These are phyloP conservation scores for Tetraneura akinire DNA, from an alignment of 1,140 invertebrate genomes.

Conservation along the genomic window DNA sequence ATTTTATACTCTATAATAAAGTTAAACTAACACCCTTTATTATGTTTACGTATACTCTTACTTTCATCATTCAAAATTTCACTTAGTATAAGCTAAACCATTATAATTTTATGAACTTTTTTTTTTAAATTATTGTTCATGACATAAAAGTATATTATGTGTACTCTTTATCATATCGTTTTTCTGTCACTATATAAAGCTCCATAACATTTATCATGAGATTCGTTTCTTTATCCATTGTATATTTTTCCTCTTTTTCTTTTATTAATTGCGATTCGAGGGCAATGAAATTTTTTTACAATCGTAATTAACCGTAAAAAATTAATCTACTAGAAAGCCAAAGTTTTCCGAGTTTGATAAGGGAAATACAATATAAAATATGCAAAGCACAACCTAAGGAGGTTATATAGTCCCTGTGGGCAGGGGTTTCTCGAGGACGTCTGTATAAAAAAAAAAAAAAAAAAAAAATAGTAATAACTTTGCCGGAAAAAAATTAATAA, in stretches of 20 bases:
- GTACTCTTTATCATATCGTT: slow-evolving; percentile 23
- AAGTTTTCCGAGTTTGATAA: slow-evolving; percentile 37
- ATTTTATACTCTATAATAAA: too few relatives aligned
- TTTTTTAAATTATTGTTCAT: neutral
- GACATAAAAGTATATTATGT: neutral
- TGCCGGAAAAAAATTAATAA: slow-evolving; percentile 12
- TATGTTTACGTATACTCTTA: too few relatives aligned
- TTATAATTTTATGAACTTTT: slow-evolving; percentile 19
- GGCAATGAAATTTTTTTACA: slow-evolving; percentile 39
- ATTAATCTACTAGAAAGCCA: slow-evolving; percentile 48
- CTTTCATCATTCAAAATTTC: too few relatives aligned
- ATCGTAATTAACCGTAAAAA: slow-evolving; percentile 46
- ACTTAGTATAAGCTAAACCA: neutral
- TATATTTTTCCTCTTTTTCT: neutral
- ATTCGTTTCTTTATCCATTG: neutral
- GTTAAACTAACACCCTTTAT: too few relatives aligned
- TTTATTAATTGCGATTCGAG: slow-evolving; percentile 16
- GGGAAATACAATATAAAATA: slow-evolving; percentile 39
- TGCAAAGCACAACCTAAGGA: slow-evolving; percentile 22
- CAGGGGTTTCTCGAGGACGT: neutral
- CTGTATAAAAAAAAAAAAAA: slow-evolving; percentile 9
- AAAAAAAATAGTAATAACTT: neutral
- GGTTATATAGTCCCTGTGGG: neutral
- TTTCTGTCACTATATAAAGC: neutral
- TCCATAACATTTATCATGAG: slow-evolving; percentile 19